phyloP scores from a whole-genome alignment of 2,888 invertebrate species.

The Rhorus exstirpatorius region DNA sequence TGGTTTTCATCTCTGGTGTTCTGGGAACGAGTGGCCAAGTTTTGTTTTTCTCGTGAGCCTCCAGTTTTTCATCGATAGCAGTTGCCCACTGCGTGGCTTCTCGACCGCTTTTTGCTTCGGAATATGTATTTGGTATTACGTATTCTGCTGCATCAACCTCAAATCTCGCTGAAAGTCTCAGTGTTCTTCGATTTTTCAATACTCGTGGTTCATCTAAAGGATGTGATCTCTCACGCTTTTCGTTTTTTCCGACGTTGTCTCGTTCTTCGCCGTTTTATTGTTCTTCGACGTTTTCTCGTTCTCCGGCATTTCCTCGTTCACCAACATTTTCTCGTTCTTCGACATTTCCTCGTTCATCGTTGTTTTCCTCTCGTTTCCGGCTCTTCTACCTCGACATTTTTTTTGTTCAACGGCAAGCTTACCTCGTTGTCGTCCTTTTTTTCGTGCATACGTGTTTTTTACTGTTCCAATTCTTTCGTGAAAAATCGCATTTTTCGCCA shows the following conservation, averaged over 20 bases:
- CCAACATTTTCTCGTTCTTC: background rate
- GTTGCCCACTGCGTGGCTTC: no score
- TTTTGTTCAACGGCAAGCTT: background rate
- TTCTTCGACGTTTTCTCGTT: background rate
- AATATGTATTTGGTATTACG: no score
- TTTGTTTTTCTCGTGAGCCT: no score
- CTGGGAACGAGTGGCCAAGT: no score
- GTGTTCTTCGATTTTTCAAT: slow-evolving; percentile 32
- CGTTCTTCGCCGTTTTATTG: background rate
- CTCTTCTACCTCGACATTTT: no score
- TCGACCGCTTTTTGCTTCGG: no score
- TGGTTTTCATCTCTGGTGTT: no score
- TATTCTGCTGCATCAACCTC: no score
- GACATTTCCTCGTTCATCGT: background rate
- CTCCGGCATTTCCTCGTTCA: slow-evolving; percentile 1
- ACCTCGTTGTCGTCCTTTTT: background rate
- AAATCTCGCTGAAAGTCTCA: no score
- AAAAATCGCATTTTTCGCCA: background rate
- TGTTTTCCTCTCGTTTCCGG: no score
- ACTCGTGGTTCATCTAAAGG: slow-evolving; percentile 5
- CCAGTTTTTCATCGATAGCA: no score
- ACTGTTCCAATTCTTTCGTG: background rate
- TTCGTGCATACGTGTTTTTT: slow-evolving; percentile 6
- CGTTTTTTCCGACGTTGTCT: background rate
- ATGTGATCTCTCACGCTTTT: background rate